Evolutionary conservation across 2,797 vertebrate genomes (phyloP).

Genomic region (Psittacula derbiana): DNA sequence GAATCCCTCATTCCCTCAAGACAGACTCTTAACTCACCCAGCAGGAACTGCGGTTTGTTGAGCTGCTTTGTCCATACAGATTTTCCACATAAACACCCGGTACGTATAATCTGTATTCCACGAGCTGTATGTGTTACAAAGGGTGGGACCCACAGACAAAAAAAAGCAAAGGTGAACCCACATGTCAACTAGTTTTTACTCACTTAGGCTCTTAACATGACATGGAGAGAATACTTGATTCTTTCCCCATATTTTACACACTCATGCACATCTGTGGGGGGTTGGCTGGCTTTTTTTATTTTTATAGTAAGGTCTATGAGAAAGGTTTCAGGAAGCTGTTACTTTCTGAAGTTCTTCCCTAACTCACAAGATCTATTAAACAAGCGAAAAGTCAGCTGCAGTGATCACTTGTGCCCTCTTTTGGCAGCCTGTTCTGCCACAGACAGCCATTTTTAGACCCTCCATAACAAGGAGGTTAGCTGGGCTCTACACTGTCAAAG

Average conservation of each 20-base stretch:
- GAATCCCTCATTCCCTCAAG: constrained; percentile 10
- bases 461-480: background rate
- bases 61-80: background rate
- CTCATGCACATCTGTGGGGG: background rate
- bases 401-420: background rate
- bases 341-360: background rate
- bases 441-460: background rate
- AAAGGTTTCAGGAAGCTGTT: background rate
- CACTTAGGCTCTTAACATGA: background rate
- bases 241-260: background rate
- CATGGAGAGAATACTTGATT: background rate
- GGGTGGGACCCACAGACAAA: background rate
- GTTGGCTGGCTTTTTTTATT: background rate
- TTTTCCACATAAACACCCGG: background rate
- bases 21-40: constrained; percentile 16
- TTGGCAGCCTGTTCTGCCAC: background rate
- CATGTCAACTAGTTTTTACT: background rate
- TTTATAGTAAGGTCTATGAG: background rate
- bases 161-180: background rate
- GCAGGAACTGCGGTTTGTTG: background rate
- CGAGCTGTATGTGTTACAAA: background rate
- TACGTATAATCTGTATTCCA: background rate
- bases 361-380: background rate
- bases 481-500: background rate
- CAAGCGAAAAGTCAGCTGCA: background rate